Evolutionary conservation across 1,140 invertebrate species (phyloP), one percentile per base, ranked within the genome.

Genomic region (Cotesia vestalis): DNA sequence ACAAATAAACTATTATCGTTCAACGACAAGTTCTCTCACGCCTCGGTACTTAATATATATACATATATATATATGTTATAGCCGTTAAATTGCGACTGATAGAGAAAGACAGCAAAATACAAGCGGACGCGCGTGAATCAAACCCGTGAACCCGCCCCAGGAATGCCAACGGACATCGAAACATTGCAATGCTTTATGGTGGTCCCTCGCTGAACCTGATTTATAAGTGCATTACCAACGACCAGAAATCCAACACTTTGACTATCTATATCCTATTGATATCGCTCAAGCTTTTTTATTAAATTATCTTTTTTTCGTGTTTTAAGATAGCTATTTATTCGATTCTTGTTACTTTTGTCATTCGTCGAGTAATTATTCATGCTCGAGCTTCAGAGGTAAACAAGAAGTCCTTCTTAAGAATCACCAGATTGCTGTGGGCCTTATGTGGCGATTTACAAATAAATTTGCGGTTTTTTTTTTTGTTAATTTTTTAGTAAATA

Each of bases 161-260:
- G 86, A 85, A 86, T 86, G 84, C 86, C 82, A 82, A 83, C 83
- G 81, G 82, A 85, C 85, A 86, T 87, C 84, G 84, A 85, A 86
- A 87, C 86, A 86, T 87, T 84, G 86, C 84, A 85, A 86, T 87
- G 86, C 86, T 86, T 87, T 86, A 87, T 87, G 86, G 85, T 86
- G 86, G 86, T 86, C 86, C 84, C 74, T 77, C 79, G 78, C 84
- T 86, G 86, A 86, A 86, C 83, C 81, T 86, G 86, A 86, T 87
- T 86, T 87, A 87, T 86, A 86, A 85, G 84, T 86, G 85, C 85
- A 86, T 86, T 86, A 86, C 85, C 80, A 79, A 79, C 81, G 77
- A 76, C 79, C 71, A 55, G 67, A 72, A 71, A 63, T 51, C 12
- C 34, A 51, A 55, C 27, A 57, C 51, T 20, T 53, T 36, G 69